These are phyloP conservation scores for Formica exsecta DNA, from an alignment of 1,140 invertebrate genomes.

Conservation along the genomic window DNA sequence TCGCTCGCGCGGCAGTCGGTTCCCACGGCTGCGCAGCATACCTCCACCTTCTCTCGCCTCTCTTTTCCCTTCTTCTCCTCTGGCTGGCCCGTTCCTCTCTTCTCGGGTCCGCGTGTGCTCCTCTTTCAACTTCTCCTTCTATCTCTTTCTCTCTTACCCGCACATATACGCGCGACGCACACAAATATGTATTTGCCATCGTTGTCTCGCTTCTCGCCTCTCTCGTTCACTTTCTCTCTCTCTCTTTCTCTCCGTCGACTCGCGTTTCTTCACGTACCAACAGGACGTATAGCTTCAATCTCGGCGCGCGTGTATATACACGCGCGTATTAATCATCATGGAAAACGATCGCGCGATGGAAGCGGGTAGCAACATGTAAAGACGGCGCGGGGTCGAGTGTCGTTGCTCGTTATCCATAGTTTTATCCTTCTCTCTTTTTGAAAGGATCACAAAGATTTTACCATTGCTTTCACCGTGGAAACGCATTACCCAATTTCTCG, in stretches of 20 bases:
- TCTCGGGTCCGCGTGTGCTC: constrained; percentile 55
- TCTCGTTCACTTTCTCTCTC: constrained; percentile 51
- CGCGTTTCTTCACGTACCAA: constrained; percentile 68
- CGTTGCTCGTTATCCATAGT: constrained; percentile 67
- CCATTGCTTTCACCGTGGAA: neutral
- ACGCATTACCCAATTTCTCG: constrained; percentile 52
- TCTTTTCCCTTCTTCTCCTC: constrained; percentile 65
- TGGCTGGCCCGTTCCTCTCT: constrained; percentile 45
- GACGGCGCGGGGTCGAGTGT: neutral
- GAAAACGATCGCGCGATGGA: constrained; percentile 64
- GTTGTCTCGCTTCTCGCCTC: constrained; percentile 48
- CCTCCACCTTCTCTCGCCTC: constrained; percentile 77
- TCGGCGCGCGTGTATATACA: constrained; percentile 51
- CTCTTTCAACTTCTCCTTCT: constrained; percentile 55
- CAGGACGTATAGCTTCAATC: constrained; percentile 58
- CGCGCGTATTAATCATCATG: constrained; percentile 77
- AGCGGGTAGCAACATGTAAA: constrained; percentile 43
- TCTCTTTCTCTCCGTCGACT: constrained; percentile 47
- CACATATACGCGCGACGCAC: neutral
- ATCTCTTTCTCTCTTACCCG: constrained; percentile 24
- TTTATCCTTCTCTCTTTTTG: constrained; percentile 68
- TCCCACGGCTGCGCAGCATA: constrained; percentile 81
- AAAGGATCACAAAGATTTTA: constrained; percentile 68
- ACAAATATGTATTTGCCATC: neutral
- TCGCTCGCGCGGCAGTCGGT: constrained; percentile 74